Base-by-base conservation (phyloP, 2,888 invertebrate genomes). In the Cephus spinipes region DNA sequence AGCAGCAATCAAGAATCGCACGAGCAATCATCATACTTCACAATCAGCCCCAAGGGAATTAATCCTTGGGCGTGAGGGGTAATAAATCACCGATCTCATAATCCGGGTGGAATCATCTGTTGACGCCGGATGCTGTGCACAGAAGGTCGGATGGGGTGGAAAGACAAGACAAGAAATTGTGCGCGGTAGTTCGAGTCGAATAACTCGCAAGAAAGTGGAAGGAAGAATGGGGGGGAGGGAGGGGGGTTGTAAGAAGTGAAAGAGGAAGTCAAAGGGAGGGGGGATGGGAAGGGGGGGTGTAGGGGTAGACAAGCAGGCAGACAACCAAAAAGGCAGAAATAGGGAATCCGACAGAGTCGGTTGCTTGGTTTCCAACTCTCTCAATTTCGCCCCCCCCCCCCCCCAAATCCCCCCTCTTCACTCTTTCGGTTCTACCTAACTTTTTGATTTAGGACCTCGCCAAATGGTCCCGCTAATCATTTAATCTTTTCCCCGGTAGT, bases 401-500 rank as follows among this genome's bases (percentile, higher is more conserved):
- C 3, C 0, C 35, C 12, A n/a, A n/a, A n/a, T 0, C 3, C 12
- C 35, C 0, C 40, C 40, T 1, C 40, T 1, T 1, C 40, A 0
- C 40, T 15, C 15, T 15, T 40, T 40, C 79, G 74, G 76, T 76
- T 68, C 79, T 78, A 80, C 73, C 81, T 68, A 84, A 84, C 84
- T 84, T 83, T 84, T 84, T 84, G 81, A 83, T 84, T 82, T 79
- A 84, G 84, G 83, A 82, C 83, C 83, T 76, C 79, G 80, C 80
- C 82, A 84, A 83, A 83, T 83, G 83, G 83, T 81, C 80, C 81
- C 82, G 79, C 82, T 86, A 87, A 87, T 87, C 85, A 85, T 84
- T 86, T 87, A 86, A 86, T 86, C 86, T 84, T 81, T 83, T 82
- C 80, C 82, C 77, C 81, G 83, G 84, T 83, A 85, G 85, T 85